A percentile compares a stretch with the other conserved stretches of the same genome.
Evolutionary conservation across 2,888 invertebrate species (phyloP).

Genomic region (Himalopsyche kuldschensis): DNA sequence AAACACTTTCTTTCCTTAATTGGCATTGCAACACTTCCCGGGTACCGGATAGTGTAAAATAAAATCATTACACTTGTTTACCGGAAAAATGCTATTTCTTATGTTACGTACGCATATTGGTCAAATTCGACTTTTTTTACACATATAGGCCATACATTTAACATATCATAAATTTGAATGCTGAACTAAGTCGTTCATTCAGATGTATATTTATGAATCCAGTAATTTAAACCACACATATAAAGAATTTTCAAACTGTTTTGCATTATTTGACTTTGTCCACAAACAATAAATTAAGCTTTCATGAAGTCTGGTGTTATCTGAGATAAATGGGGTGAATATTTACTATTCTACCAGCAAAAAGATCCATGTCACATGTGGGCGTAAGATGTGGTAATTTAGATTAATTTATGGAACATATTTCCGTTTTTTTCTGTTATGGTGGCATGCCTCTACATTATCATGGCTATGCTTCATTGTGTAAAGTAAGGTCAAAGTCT

Average conservation of each 20-base stretch:
- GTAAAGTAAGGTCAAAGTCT: background rate
- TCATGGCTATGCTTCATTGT: background rate
- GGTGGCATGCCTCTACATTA: background rate
- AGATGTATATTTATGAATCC: too few species aligned
- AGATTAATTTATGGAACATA: background rate
- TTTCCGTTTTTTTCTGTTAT: background rate
- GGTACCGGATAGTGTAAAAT: too few species aligned
- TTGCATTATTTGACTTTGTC: background rate
- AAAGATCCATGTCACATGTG: background rate
- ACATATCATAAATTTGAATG: too few species aligned
- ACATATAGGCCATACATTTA: too few species aligned
- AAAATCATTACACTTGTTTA: too few species aligned
- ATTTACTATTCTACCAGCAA: background rate
- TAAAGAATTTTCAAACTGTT: background rate
- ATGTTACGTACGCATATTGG: too few species aligned
- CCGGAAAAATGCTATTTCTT: too few species aligned
- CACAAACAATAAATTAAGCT: background rate
- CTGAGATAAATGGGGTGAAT: background rate
- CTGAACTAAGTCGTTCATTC: too few species aligned
- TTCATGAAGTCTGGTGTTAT: background rate
- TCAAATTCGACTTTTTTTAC: too few species aligned
- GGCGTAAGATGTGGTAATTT: background rate
- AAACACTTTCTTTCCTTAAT: too few species aligned
- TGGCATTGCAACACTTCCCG: too few species aligned
- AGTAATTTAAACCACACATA: too few species aligned